These are phyloP conservation scores for Catocala sponsa DNA, from an alignment of 2,888 invertebrate species.

Conservation along the genomic window DNA sequence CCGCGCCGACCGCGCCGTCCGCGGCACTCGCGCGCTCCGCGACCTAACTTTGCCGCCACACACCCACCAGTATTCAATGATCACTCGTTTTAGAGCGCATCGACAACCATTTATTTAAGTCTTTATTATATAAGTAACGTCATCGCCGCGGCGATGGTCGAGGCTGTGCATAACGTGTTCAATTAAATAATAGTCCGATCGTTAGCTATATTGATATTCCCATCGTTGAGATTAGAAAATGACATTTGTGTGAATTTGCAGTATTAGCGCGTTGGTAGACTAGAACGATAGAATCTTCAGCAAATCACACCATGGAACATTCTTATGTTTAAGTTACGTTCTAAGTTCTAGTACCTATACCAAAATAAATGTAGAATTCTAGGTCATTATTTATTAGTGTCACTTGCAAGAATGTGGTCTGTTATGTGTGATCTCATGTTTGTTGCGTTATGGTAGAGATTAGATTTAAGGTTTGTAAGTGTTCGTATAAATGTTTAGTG, in stretches of 20 bases:
- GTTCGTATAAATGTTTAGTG: slow-evolving; percentile 73
- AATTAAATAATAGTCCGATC: slow-evolving; percentile 78
- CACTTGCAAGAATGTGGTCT: slow-evolving; percentile 73
- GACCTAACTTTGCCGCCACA: slow-evolving; percentile 32
- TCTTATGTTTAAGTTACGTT: slow-evolving; percentile 61
- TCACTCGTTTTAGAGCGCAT: slow-evolving; percentile 88
- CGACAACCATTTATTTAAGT: slow-evolving; percentile 82
- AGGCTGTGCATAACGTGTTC: slow-evolving; percentile 88
- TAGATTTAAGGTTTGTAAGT: slow-evolving; percentile 67
- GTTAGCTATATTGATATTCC: slow-evolving; percentile 79
- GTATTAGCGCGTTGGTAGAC: slow-evolving; percentile 73
- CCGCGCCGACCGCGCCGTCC: slow-evolving; percentile 5
- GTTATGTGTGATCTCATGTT: slow-evolving; percentile 83
- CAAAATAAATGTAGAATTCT: slow-evolving; percentile 82
- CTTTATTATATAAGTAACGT: slow-evolving; percentile 77
- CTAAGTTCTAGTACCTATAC: slow-evolving; percentile 84
- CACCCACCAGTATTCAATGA: slow-evolving; percentile 87
- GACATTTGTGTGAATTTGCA: slow-evolving; percentile 73
- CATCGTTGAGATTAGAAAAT: slow-evolving; percentile 83
- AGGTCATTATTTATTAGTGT: slow-evolving; percentile 85
- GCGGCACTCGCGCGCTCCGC: slow-evolving; percentile 2
- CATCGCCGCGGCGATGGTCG: slow-evolving; percentile 76
- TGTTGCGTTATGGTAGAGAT: slow-evolving; percentile 68
- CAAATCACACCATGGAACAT: slow-evolving; percentile 67
- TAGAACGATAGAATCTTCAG: slow-evolving; percentile 66